Base-by-base conservation (phyloP, 2,113 vertebrate species). In the Petromus typicus region DNA sequence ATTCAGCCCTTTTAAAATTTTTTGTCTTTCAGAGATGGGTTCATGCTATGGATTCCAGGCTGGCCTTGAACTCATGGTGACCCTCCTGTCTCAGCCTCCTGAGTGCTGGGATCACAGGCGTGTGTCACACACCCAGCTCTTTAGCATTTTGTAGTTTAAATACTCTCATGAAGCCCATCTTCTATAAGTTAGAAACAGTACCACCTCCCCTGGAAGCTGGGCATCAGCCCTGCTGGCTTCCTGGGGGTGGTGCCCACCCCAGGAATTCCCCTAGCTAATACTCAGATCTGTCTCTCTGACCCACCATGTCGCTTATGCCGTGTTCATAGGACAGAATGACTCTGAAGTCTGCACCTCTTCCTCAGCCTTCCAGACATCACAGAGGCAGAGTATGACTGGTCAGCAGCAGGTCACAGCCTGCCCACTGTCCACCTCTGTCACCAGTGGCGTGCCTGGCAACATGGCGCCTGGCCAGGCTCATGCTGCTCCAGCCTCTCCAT, bases 311-410 rank as follows among this genome's bases (percentile, higher is more conserved):
- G 63, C 57, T 91, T 92, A 66, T 32, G 27, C 64, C 78, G 81
- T 34, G 0, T 7, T 40, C 67, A 71, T 2, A 34, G 0, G 14
- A 61, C 0, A 63, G 54, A 66, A 54, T 87, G 20, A 45, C 34
- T 48, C 67, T 73, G 22, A 64, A 66, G 67, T 67, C 27, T 1
- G 22, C 40, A 54, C 43, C 30, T 37, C 43, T 7, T 76, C 69
- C 59, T 40, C 0, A 0, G 88, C 37, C 40, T 30, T 54, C 27
- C n/a, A 40, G 67, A 45, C 40, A 23, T 87, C 66, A 80, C 14
- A 27, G 11, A 63, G 79, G 73, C 45, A 63, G 95, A 94, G 94
- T 79, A 89, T 1, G 87, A 67, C 90, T 96, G 92, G 82, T 20
- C 23, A 37, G 27, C 37, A 22, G 23, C 17, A 1, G 37, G 89